A percentile compares a stretch with the other conserved stretches of the same genome.
Evolutionary conservation across 2,797 vertebrate genomes (phyloP).

Genomic region (Hippoglossus hippoglossus): DNA sequence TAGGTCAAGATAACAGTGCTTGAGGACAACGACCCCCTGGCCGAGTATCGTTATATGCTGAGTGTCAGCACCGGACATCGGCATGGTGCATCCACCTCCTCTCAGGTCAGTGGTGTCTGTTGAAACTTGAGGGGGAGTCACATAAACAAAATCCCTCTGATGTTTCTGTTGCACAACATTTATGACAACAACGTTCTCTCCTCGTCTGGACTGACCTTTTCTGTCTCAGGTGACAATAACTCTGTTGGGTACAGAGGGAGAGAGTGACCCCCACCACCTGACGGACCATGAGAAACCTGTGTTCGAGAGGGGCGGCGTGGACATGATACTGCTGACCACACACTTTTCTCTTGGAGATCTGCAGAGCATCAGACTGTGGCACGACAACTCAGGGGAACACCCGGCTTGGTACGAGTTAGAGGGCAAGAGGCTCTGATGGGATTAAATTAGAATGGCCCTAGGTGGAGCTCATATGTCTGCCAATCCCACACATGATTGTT

Average conservation of each 20-base stretch:
- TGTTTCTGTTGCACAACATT: not conserved
- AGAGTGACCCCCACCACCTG: constrained; percentile 94
- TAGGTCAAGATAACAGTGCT: constrained; percentile 93
- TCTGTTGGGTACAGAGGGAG: constrained; percentile 89
- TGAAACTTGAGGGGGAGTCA: not conserved
- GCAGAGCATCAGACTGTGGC: constrained; percentile 91
- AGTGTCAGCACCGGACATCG: constrained; percentile 91
- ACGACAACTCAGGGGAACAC: constrained; percentile 91
- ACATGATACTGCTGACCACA: constrained; percentile 92
- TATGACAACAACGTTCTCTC: not conserved
- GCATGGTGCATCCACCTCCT: constrained; percentile 91
- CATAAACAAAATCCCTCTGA: not conserved
- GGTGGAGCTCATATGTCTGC: too few species aligned
- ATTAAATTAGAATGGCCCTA: too few species aligned
- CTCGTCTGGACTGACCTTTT: not conserved
- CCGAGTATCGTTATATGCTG: constrained; percentile 93
- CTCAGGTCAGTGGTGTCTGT: constrained; percentile 84
- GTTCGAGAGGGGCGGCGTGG: constrained; percentile 92
- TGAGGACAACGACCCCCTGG: constrained; percentile 93
- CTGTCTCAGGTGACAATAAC: constrained; percentile 90
- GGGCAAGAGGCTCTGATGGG: not conserved
- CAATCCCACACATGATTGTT: too few species aligned
- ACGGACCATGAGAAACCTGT: constrained; percentile 84
- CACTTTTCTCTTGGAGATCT: constrained; percentile 94
- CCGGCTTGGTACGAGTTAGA: constrained; percentile 87